Evolutionary conservation across 2,888 invertebrate genomes (phyloP).

Genomic region (Phyllotreta striolata): DNA sequence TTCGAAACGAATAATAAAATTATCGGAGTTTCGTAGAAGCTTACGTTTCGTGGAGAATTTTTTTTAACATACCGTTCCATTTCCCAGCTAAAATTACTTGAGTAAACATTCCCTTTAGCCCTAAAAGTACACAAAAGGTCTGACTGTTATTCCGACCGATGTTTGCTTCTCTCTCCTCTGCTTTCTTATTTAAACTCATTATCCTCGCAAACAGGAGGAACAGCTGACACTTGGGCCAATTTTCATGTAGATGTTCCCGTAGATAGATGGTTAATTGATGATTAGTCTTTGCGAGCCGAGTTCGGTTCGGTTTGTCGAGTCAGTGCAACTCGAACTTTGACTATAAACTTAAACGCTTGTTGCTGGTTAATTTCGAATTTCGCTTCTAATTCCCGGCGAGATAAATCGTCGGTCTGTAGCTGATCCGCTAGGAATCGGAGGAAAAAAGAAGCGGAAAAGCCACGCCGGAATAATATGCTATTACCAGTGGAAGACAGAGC

Average conservation of each 20-base stretch:
- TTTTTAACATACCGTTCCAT: not conserved
- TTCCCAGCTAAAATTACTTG: constrained; percentile 17
- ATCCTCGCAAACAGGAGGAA: constrained; percentile 17
- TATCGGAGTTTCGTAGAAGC: too few relatives aligned
- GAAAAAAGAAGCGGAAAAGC: constrained; percentile 30
- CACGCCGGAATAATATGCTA: constrained; percentile 29
- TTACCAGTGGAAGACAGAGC: constrained; percentile 27
- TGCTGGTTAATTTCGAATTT: not conserved
- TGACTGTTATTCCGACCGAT: constrained; percentile 18
- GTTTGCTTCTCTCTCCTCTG: constrained; percentile 15
- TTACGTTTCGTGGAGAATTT: too few relatives aligned
- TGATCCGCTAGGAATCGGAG: constrained; percentile 27
- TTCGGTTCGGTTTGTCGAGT: not conserved
- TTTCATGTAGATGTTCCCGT: constrained; percentile 11
- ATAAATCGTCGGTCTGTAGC: constrained; percentile 28
- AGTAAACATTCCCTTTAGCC: constrained; percentile 18
- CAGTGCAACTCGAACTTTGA: not conserved
- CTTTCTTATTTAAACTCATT: constrained; percentile 25
- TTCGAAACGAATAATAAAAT: too few relatives aligned
- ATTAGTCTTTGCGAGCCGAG: too few relatives aligned
- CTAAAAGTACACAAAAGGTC: constrained; percentile 20
- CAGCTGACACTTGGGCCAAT: constrained; percentile 14
- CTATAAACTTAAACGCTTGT: not conserved
- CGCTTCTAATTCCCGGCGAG: not conserved
- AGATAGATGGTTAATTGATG: not conserved